Percentiles rank a stretch among this genome's conserved stretches.
Evolutionary conservation across 2,113 vertebrate genomes (phyloP).

Genomic region (Bagarius yarrelli): DNA sequence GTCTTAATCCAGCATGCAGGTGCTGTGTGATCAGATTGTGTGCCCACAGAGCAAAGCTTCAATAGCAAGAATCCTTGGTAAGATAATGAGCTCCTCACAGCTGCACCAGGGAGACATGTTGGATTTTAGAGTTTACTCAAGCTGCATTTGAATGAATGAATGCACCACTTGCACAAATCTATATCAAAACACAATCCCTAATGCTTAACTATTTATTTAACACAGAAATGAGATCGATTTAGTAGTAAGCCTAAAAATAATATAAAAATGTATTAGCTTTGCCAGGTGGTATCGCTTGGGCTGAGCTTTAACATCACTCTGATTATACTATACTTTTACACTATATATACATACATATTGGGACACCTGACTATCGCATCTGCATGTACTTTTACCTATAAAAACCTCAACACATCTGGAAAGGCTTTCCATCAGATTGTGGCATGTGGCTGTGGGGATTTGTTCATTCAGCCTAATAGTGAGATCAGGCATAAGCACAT

Average conservation of each 20-base stretch:
- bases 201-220: neutral
- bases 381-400: too few species aligned
- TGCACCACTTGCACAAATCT: constrained; percentile 11
- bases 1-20: constrained; percentile 5
- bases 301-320: too few species aligned
- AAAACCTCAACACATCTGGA: too few species aligned
- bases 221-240: neutral
- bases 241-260: neutral
- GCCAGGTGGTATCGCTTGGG: neutral
- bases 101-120: constrained; percentile 2
- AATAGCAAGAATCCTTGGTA: constrained; percentile 10
- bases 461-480: too few species aligned
- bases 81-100: constrained; percentile 20
- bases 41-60: constrained; percentile 4
- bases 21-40: constrained; percentile 21
- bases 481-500: too few species aligned
- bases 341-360: too few species aligned
- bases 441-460: too few species aligned
- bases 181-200: neutral
- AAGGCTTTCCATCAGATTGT: too few species aligned
- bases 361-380: too few species aligned
- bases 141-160: constrained; percentile 14
- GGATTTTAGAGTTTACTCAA: constrained; percentile 19
- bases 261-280: neutral
- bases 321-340: too few species aligned